Conservation (phyloP, 1,140 invertebrate species). For the Formica exsecta region DNA sequence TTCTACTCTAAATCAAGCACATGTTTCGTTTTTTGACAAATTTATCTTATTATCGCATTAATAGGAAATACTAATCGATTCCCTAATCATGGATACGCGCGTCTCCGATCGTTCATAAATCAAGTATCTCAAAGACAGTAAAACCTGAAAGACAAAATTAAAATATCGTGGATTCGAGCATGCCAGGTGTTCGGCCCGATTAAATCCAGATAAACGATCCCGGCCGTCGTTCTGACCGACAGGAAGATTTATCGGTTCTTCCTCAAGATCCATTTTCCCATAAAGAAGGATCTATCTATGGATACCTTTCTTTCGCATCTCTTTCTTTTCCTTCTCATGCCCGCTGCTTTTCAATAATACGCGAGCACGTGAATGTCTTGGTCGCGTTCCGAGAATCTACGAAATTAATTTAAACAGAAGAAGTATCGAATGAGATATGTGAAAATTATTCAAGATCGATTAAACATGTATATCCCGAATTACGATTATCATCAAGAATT, state of each 20-base stretch:
- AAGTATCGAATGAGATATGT: not conserved
- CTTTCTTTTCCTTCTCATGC: conserved; percentile 48
- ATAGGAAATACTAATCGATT: not conserved
- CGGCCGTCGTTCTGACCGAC: conserved; percentile 69
- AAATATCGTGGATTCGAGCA: conserved; percentile 68
- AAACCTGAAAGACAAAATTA: conserved; percentile 67
- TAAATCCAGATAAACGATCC: conserved; percentile 76
- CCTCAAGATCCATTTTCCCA: conserved; percentile 67
- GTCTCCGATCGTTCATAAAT: conserved; percentile 42
- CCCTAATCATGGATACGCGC: conserved; percentile 8
- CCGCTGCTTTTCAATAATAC: conserved; percentile 46
- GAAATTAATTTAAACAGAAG: conserved; percentile 53
- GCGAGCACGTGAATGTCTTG: conserved; percentile 19
- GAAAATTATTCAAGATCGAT: conserved; percentile 28
- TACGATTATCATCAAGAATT: no score
- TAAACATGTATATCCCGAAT: not conserved
- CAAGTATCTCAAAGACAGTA: conserved; percentile 51
- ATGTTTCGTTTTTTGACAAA: not conserved
- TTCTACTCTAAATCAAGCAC: not conserved
- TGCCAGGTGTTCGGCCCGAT: conserved; percentile 73
- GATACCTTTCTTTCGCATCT: conserved; percentile 59
- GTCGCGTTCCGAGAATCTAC: not conserved
- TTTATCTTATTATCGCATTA: conserved; percentile 12
- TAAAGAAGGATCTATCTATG: conserved; percentile 70
- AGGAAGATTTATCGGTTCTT: conserved; percentile 75